Evolutionary conservation across 2,797 vertebrate genomes (phyloP), one percentile per base, ranked within the genome.

Genomic region (Miopithecus talapoin): DNA sequence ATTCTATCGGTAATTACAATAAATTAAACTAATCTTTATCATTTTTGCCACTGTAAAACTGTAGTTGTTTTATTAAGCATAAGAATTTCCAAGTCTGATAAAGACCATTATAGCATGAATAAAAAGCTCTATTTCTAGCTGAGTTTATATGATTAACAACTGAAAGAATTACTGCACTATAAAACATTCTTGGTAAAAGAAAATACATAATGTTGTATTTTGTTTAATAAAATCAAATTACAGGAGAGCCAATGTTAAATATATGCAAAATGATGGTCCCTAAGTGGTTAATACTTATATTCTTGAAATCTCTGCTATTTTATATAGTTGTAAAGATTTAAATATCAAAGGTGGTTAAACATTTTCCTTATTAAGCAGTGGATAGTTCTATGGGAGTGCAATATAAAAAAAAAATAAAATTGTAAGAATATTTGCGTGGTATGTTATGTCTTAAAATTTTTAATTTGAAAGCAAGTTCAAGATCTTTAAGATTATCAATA

Each of bases 141-240:
- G 70, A 87, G 21, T 78, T 87, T 85, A 79, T 87, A 41, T 76
- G 53, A 84, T 30, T 55, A 94, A 88, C 1, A 85, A 33, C 0
- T 78, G 91, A 89, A 75, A 94, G 39, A 92, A 72, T 85, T 87
- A 48, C 19, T 81, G 70, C 6, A 81, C 48, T 70, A 28, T 53
- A 93, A 97, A 93, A 84, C 12, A 92, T 72, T 87, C 70, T 79
- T 89, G 55, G 68, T 68, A 94, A 78, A 92, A 74, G 90, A 88
- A 94, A 95, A 85, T 72, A 93, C 4, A 46, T 24, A 53, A 55
- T 64, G 39, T 36, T 94, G 8, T 84, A 36, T 94, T 95, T 97
- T 92, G n/a, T 78, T 94, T 85, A 97, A 91, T 92, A 97, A 95
- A 96, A 78, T 59, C 33, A 95, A 97, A 89, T 75, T 55, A 85